phyloP scores from a whole-genome alignment of 92 coral and sea anemone species.

The Chrysogorgia sp. region DNA sequence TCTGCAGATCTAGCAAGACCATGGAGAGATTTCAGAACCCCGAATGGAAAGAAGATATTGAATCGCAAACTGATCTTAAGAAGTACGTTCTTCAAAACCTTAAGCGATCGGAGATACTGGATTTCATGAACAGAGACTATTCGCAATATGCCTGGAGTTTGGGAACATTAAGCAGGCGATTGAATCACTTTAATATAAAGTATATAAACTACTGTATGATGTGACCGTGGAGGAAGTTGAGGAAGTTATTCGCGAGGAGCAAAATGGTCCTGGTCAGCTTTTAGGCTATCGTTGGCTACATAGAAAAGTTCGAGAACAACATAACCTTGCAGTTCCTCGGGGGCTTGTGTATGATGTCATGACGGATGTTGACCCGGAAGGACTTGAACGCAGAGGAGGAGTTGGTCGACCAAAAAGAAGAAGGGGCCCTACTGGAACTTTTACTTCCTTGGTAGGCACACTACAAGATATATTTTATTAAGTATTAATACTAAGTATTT shows the following conservation, averaged over 20 bases:
- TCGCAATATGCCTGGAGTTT: conserved; percentile 53
- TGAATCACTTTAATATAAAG: conserved; percentile 47
- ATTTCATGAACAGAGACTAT: conserved; percentile 40
- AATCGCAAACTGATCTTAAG: conserved; percentile 11
- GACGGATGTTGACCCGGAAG: conserved; percentile 59
- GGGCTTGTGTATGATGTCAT: conserved; percentile 61
- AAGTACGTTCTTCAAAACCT: conserved; percentile 39
- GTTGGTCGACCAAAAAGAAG: conserved; percentile 50
- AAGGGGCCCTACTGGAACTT: conserved; percentile 58
- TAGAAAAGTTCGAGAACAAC: conserved; percentile 54
- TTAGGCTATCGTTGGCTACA: conserved; percentile 53
- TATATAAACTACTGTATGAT: conserved; percentile 53
- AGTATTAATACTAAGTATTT: neutral
- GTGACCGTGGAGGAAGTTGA: conserved; percentile 53
- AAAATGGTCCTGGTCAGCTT: conserved; percentile 60
- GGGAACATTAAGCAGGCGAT: conserved; percentile 49
- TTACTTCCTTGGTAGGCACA: conserved; percentile 56
- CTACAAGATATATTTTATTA: neutral
- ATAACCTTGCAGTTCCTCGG: conserved; percentile 59
- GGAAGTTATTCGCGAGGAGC: conserved; percentile 46
- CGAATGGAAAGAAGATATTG: conserved; percentile 27
- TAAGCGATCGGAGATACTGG: conserved; percentile 30
- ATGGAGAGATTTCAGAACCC: conserved; percentile 11
- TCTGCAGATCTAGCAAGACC: too few species aligned
- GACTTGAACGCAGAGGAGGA: conserved; percentile 47